phyloP scores from a whole-genome alignment of 2,797 vertebrate genomes.

The Oophaga sylvatica region DNA sequence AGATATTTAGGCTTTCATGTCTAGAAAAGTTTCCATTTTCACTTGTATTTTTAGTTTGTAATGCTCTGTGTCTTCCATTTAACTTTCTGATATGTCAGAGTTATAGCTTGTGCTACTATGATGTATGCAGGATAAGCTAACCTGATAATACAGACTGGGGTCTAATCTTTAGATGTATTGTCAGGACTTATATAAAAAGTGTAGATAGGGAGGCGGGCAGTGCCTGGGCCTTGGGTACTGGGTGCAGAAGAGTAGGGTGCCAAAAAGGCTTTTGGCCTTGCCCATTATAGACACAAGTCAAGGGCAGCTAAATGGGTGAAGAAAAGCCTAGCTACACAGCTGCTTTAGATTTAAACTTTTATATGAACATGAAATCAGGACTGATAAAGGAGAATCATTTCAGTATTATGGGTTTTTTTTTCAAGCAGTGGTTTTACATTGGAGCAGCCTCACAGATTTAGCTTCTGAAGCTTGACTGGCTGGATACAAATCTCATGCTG shows the following conservation, averaged over 20 bases:
- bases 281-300: background rate
- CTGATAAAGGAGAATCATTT: conserved; percentile 2
- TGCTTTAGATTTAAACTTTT: background rate
- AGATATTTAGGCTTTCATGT: background rate
- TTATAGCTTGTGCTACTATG: background rate
- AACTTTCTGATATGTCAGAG: background rate
- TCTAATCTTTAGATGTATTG: background rate
- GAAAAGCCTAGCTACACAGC: background rate
- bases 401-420: background rate
- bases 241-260: background rate
- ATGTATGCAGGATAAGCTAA: background rate
- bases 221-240: background rate
- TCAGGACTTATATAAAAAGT: background rate
- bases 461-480: conserved; percentile 55
- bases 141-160: background rate
- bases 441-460: conserved; percentile 4
- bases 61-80: background rate
- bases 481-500: conserved; percentile 37
- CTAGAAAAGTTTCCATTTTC: background rate
- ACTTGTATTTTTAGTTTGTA: background rate
- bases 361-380: background rate
- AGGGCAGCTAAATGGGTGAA: background rate
- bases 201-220: background rate
- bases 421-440: background rate
- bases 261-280: background rate